Conservation (phyloP, 2,113 vertebrate species). For the Thinocorus orbignyianus region DNA sequence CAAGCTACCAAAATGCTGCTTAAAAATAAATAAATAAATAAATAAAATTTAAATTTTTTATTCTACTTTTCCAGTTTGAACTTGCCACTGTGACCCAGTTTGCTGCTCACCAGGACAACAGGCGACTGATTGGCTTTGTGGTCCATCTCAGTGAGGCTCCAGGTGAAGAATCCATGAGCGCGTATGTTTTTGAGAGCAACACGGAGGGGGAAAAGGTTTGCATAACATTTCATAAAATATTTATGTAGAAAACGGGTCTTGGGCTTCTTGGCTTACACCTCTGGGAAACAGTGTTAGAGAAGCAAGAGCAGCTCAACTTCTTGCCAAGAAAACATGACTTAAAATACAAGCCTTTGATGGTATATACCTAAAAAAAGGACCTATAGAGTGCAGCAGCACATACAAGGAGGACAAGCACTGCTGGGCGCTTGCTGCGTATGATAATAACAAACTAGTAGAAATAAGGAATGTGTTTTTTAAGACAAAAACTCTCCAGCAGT, state of each 20-base stretch:
- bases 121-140: slow-evolving; percentile 91
- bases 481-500: no score
- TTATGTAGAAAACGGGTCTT: background rate
- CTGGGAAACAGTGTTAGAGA: background rate
- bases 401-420: no score
- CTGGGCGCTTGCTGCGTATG: background rate
- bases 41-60: background rate
- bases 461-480: background rate
- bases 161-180: slow-evolving; percentile 82
- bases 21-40: background rate
- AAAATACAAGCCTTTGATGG: background rate
- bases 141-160: slow-evolving; percentile 77
- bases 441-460: background rate
- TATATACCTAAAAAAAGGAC: background rate
- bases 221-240: background rate
- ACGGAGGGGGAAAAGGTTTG: slow-evolving; percentile 96
- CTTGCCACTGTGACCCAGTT: slow-evolving; percentile 88
- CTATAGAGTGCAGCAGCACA: background rate
- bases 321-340: background rate
- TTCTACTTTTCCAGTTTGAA: slow-evolving; percentile 82
- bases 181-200: slow-evolving; percentile 96
- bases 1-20: background rate
- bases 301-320: background rate
- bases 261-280: background rate
- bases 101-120: slow-evolving; percentile 94